A percentile compares a stretch with the other conserved stretches of the same genome.
Evolutionary conservation across 2,797 vertebrate species (phyloP).

Genomic region (Percopsis omiscomaycus): DNA sequence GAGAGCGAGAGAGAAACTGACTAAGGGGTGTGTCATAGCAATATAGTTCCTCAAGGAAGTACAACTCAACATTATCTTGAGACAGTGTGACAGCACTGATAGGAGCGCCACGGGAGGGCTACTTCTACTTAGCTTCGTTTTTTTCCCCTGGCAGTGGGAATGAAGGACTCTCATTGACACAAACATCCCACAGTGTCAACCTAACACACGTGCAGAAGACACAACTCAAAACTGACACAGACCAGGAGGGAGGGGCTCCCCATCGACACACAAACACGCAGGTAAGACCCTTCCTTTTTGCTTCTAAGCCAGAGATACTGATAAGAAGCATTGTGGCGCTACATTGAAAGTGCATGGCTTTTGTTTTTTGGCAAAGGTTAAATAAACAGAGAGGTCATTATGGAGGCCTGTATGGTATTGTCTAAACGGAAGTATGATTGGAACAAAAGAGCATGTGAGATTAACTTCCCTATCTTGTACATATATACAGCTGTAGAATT

Average conservation of each 20-base stretch:
- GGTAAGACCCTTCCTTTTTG: slow-evolving; percentile 65
- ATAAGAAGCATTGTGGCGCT: not conserved
- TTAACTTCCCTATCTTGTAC: slow-evolving; percentile 56
- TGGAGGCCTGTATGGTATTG: slow-evolving; percentile 1
- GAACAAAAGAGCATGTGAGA: slow-evolving; percentile 40
- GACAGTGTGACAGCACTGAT: slow-evolving; percentile 57
- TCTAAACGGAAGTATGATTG: slow-evolving; percentile 16
- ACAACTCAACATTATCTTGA: slow-evolving; percentile 77
- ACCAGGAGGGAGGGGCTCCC: slow-evolving; percentile 68
- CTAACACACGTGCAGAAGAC: slow-evolving; percentile 43
- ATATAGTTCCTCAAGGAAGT: slow-evolving; percentile 89
- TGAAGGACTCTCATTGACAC: slow-evolving; percentile 56
- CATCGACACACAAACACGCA: slow-evolving; percentile 50
- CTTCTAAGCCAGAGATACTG: slow-evolving; percentile 2
- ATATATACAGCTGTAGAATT: slow-evolving; percentile 44
- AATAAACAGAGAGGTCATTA: not conserved
- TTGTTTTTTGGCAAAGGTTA: slow-evolving; percentile 6
- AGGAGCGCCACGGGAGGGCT: slow-evolving; percentile 49
- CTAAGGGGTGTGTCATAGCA: slow-evolving; percentile 80
- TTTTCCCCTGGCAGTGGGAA: slow-evolving; percentile 32
- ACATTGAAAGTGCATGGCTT: not conserved
- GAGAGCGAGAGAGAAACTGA: slow-evolving; percentile 45
- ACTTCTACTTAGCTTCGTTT: slow-evolving; percentile 15
- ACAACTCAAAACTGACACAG: slow-evolving; percentile 50
- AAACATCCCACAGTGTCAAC: slow-evolving; percentile 59